Percentiles rank a stretch among this genome's conserved stretches.
Evolutionary conservation across 92 coral and sea anemone species (phyloP).

Genomic region (Isaurus tuberculatus): DNA sequence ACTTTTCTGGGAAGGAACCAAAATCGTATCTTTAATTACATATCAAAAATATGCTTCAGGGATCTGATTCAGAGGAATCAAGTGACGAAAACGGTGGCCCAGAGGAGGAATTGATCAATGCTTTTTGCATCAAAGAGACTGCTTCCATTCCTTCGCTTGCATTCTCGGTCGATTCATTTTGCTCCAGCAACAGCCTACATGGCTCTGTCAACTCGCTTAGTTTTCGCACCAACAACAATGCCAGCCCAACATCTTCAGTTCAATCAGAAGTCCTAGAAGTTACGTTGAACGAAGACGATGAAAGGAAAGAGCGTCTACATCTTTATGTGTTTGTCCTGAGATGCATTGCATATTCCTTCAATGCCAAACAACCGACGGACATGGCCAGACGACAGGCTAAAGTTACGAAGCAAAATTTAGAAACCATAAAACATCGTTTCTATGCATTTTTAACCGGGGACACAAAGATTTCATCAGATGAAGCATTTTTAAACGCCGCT

Average conservation of each 20-base stretch:
- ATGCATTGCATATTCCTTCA: constrained; percentile 90
- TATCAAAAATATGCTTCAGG: constrained; percentile 36
- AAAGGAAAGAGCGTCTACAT: constrained; percentile 85
- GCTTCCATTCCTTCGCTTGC: constrained; percentile 25
- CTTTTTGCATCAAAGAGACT: constrained; percentile 19
- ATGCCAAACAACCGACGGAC: constrained; percentile 97
- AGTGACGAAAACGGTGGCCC: constrained; percentile 47
- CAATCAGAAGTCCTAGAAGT: constrained; percentile 64
- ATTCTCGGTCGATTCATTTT: not conserved
- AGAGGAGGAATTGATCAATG: constrained; percentile 36
- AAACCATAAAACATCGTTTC: constrained; percentile 81
- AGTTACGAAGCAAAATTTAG: constrained; percentile 83
- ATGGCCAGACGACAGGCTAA: constrained; percentile 87
- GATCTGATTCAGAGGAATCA: constrained; percentile 50
- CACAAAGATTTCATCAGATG: constrained; percentile 88
- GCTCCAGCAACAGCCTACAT: constrained; percentile 62
- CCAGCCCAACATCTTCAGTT: constrained; percentile 87
- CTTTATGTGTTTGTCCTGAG: constrained; percentile 91
- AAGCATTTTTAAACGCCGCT: constrained; percentile 90
- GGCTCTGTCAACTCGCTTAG: constrained; percentile 66
- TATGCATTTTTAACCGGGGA: constrained; percentile 81
- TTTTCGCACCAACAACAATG: not conserved
- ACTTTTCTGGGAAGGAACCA: too few species aligned
- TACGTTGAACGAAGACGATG: constrained; percentile 73
- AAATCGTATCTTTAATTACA: too few species aligned